These are phyloP conservation scores for Phalera bucephala DNA, from an alignment of 2,888 invertebrate species.

Conservation along the genomic window DNA sequence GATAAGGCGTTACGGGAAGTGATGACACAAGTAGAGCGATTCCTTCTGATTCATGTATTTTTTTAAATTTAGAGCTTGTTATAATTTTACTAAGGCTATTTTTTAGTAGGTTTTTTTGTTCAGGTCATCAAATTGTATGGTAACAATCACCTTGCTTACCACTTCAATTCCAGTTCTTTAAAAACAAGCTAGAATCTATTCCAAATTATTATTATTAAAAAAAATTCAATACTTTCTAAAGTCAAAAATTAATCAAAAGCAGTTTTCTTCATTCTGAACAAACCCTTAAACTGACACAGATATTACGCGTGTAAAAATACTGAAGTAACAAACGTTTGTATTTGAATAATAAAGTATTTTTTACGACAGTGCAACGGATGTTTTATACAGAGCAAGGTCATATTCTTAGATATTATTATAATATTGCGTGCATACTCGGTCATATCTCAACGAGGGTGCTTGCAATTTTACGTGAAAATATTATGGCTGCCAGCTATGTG, in stretches of 20 bases:
- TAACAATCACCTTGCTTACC: no score
- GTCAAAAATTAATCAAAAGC: background rate
- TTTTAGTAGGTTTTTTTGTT: no score
- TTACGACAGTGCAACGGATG: background rate
- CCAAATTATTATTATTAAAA: no score
- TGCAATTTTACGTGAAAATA: slow-evolving; percentile 18
- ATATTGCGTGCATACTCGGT: slow-evolving; percentile 17
- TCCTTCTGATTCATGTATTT: no score
- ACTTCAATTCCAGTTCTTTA: no score
- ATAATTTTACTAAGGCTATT: no score
- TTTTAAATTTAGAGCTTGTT: no score
- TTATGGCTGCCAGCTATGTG: slow-evolving; percentile 4
- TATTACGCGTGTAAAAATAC: background rate
- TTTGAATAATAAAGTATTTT: slow-evolving; percentile 1
- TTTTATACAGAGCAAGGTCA: background rate
- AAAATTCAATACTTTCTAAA: no score
- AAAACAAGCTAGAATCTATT: no score
- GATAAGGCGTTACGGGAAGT: no score
- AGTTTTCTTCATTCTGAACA: background rate
- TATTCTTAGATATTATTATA: slow-evolving; percentile 1
- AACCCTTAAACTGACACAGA: background rate
- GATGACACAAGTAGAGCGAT: no score
- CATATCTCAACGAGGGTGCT: slow-evolving; percentile 4
- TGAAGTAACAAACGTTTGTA: background rate
- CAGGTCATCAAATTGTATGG: no score